Evolutionary conservation across 2,113 vertebrate genomes (phyloP).

Genomic region (Pithys albifrons): DNA sequence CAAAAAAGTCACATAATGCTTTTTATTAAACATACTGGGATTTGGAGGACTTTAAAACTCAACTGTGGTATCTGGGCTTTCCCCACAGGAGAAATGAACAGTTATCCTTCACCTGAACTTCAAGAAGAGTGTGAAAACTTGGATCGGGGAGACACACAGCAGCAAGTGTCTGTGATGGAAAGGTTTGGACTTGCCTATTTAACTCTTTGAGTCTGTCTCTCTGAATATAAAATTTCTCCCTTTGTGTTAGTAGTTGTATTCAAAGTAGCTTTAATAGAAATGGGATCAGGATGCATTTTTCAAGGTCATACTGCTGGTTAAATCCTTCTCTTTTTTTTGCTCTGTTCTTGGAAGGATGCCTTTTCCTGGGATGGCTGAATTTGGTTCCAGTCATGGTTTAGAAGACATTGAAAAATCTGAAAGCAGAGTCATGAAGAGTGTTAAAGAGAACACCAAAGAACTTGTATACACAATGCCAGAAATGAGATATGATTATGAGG

Average conservation of each 20-base stretch:
- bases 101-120: slow-evolving; percentile 75
- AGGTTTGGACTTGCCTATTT: slow-evolving; percentile 9
- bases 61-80: background rate
- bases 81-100: slow-evolving; percentile 75
- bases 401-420: background rate
- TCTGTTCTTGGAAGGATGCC: background rate
- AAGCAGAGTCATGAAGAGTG: background rate
- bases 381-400: background rate
- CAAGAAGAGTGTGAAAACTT: slow-evolving; percentile 70
- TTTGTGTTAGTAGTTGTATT: background rate
- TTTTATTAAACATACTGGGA: background rate
- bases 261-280: background rate
- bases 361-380: background rate
- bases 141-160: slow-evolving; percentile 34
- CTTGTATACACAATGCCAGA: background rate
- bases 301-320: background rate
- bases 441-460: background rate
- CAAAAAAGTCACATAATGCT: background rate
- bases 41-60: background rate
- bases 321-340: fast-evolving
- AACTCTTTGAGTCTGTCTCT: background rate
- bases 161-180: background rate
- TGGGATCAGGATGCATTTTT: background rate
- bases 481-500: background rate
- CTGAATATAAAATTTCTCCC: background rate